Evolutionary conservation across 2,888 invertebrate genomes (phyloP), one percentile per base, ranked within the genome.

Genomic region (Hetaerina titia): DNA sequence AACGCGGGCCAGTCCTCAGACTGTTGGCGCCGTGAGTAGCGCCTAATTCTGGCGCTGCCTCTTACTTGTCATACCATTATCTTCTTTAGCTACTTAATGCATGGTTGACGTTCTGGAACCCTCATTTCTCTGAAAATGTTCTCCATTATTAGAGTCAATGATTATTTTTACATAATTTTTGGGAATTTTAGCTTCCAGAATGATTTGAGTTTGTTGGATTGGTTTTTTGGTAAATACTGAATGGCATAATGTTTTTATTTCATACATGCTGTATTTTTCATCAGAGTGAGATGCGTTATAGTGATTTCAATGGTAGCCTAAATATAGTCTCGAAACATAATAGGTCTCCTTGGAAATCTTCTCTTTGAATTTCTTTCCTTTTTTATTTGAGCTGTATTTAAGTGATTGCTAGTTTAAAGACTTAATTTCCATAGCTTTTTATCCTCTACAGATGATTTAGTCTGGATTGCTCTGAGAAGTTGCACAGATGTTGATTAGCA

Each of bases 1-100:
- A 22, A 97, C 97, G 56, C 97, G 98, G 95, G 97, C 98, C 92
- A 98, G 98, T 95, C 98, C 98, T 25, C 98, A 98, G 96, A 98
- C 98, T 92, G 97, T 98, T 96, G 97, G 97, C 96, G 97, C 98
- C 96, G 98, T 98, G 97, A 97, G 98, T 97, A 92, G 92, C 92
- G 74, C 92, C 92, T n/a, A 45, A n/a, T 56, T 56, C 19, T 92
- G 92, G 92, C 74, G 92, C 92, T 92, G 92, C 92, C 64, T 92
- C 69, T 74, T 95, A 8, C 63, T 94, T 81, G 81, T 95, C 94
- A 19, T 94, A 63, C 63, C 63, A 60, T 64, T 31, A 57, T 56
- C 92, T 60, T 95, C 81, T 89, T 89, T 94, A 31, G 60, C 63
- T 94, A 45, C 22, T 13, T 95, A 22, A 94, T 69, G 60, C 87